Base-by-base conservation (phyloP, 2,113 vertebrate species). In the Pluvialis apricaria region DNA sequence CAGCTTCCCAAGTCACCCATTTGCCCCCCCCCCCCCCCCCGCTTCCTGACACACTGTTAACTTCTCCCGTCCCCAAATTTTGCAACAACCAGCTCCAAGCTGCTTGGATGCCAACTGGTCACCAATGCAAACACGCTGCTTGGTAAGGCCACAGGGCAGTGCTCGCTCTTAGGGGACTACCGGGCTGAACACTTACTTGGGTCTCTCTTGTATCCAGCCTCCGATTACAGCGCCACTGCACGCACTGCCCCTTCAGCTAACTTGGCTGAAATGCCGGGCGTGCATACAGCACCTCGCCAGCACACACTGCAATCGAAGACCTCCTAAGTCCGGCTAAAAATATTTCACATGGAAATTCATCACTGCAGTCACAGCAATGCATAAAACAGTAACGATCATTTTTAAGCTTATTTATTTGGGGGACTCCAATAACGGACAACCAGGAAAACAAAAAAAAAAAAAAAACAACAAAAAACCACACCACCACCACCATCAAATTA, bases 91-190 rank as follows among this genome's bases (percentile, higher is more conserved):
- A 68, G 34, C 77, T 51, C 64, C 72, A 78, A 84, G 38, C 22
- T 60, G 47, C 64, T 36, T 26, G n/a, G 42, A 55, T 64, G 55
- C 60, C 57, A 24, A 17, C 28, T 7, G n/a, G 51, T 28, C 55
- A 77, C 11, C 0, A 0, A 16, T 4, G 34, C 26, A 51, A 77
- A 72, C 25, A 22, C 1, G 0, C 9, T 42, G 60, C 71, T 34
- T n/a, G 31, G 36, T 10, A 36, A 78, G 49, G 42, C 21, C 64
- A 17, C 9, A 25, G 65, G 34, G 13, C 42, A 82, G 36, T 5
- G 55, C 42, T 66, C 60, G 19, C 58, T 64, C 31, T 47, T 10
- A 44, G n/a, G 28, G 31, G 44, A 52, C 60, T 24, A 31, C 11
- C 1, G 29, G 76, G 64, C 49, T 75, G 60, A 66, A 26, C 69